These are phyloP conservation scores for Drosophila pachea DNA, from an alignment of 1,140 invertebrate genomes.

Conservation along the genomic window DNA sequence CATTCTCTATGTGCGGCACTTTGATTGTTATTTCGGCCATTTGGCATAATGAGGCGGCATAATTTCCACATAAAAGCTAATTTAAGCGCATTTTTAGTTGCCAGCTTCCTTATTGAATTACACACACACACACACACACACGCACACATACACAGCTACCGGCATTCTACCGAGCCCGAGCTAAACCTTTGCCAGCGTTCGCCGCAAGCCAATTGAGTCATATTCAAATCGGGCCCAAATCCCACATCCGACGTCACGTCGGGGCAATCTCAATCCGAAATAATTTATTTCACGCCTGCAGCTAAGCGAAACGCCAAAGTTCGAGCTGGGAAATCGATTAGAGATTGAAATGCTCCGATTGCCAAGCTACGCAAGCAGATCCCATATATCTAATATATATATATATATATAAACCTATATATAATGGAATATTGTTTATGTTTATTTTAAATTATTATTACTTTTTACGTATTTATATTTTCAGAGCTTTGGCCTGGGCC, in stretches of 20 bases:
- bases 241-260: constrained; percentile 2
- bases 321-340: constrained; percentile 12
- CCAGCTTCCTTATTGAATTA: constrained; percentile 62
- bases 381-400: background rate
- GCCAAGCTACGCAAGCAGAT: background rate
- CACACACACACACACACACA: constrained; percentile 15
- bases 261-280: background rate
- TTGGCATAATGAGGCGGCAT: constrained; percentile 72
- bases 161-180: constrained; percentile 4
- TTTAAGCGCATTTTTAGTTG: constrained; percentile 65
- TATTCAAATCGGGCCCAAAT: constrained; percentile 16
- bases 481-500: too few relatives aligned
- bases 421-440: too few relatives aligned
- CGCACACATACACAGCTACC: background rate
- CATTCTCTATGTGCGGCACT: constrained; percentile 42
- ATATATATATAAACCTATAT: background rate
- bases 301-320: constrained; percentile 19
- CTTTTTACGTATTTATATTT: too few relatives aligned
- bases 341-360: constrained; percentile 1
- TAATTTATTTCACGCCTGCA: constrained; percentile 13
- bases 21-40: constrained; percentile 73
- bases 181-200: constrained; percentile 23
- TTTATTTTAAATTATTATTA: too few relatives aligned
- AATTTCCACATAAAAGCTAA: constrained; percentile 70
- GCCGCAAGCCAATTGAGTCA: constrained; percentile 13